Evolutionary conservation across 1,140 invertebrate genomes (phyloP), one percentile per base, ranked within the genome.

Genomic region (Sipha flava): DNA sequence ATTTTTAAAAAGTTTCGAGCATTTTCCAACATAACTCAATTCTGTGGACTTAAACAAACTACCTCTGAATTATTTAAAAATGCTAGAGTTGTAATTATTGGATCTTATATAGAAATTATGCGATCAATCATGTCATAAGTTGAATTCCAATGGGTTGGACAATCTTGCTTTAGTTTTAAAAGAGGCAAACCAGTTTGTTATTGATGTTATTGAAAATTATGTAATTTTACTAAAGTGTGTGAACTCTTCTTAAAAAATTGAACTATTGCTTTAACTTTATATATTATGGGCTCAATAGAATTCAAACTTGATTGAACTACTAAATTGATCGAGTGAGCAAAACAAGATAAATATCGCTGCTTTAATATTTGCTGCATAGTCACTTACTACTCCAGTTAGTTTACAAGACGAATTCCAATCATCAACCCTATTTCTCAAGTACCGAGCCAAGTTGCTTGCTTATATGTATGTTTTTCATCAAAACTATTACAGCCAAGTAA

Each of bases 81-180:
- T 16, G 49, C 54, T 40, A 79, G n/a, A 29, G 75, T 79, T 3
- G 75, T n/a, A 23, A 79, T 57, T 21, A 79, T 79, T 1, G 49
- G 37, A 4, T 81, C 79, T 72, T 82, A 82, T 21, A 84, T 80
- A 79, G 82, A 37, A 23, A 82, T 2, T 21, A 84, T 59, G 73
- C 84, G 37, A 57, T 82, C 66, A 0, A 85, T 43, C 84, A 85
- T 85, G 29, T 83, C 77, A 43, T 82, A 84, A 2, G 82, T 82
- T 2, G 83, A 85, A 81, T 84, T 85, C 84, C 85, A 85, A 29
- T 83, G 40, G 10, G 84, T 84, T 29, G 37, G 21, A 21, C 82
- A 80, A 81, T 85, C 84, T 80, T 84, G 82, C 57, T 84, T 84
- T 40, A 84, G 31, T 81, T 83, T 84, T 16, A 83, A 37, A 7